These are phyloP conservation scores for Danio albolineatus DNA, from an alignment of 2,797 vertebrate species.

Conservation along the genomic window DNA sequence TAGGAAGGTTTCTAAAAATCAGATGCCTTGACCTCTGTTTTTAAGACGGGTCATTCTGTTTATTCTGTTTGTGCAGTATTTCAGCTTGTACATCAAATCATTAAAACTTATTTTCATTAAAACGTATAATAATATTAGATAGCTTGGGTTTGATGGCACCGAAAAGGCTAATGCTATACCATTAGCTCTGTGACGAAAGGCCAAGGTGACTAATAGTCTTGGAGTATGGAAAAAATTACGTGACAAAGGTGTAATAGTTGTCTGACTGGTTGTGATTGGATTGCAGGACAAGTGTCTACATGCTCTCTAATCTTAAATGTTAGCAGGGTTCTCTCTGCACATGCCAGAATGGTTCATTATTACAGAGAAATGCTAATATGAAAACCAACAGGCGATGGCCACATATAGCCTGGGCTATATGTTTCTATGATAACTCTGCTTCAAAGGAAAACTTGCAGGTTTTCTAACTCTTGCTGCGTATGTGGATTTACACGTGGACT, in stretches of 20 bases:
- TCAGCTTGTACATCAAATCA: neutral
- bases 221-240: slow-evolving; percentile 73
- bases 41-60: neutral
- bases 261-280: slow-evolving; percentile 53
- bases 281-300: slow-evolving; percentile 46
- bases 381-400: slow-evolving; percentile 25
- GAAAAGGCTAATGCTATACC: slow-evolving; percentile 7
- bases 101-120: neutral
- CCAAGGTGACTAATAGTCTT: slow-evolving; percentile 26
- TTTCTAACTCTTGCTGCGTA: too few species aligned
- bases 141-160: neutral
- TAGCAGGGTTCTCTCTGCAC: slow-evolving; percentile 5
- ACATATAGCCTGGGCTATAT: too few species aligned
- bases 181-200: slow-evolving; percentile 31
- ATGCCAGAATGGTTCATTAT: neutral
- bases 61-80: neutral
- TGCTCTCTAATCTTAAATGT: slow-evolving; percentile 15
- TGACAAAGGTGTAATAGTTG: slow-evolving; percentile 61
- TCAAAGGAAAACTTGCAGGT: too few species aligned
- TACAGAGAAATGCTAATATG: slow-evolving; percentile 25
- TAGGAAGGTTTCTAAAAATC: too few species aligned
- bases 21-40: neutral
- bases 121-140: neutral
- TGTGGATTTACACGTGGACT: too few species aligned
- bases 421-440: too few species aligned